A percentile compares a stretch with the other conserved stretches of the same genome.
phyloP scores from a whole-genome alignment of 1,140 invertebrate species.

The Listronotus oregonensis region DNA sequence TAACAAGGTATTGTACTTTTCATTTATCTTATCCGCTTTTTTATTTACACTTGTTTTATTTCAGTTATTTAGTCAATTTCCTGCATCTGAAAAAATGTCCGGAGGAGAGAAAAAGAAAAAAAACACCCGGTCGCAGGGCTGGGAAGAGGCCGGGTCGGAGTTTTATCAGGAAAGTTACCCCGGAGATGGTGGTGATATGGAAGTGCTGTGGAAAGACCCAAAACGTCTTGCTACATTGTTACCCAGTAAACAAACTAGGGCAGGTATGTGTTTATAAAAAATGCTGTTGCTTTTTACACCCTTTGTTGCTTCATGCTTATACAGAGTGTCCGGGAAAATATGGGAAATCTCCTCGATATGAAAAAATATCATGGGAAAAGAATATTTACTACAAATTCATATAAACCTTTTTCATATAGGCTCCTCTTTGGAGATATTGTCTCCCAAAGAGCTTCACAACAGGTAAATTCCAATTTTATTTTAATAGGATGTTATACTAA shows the following conservation, averaged over 20 bases:
- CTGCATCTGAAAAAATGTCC: constrained; percentile 57
- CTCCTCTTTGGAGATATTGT: no score
- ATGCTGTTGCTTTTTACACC: no score
- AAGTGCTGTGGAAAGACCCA: constrained; percentile 69
- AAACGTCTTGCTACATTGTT: constrained; percentile 74
- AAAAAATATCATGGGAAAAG: no score
- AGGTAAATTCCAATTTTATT: no score
- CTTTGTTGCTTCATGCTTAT: no score
- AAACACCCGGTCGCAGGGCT: constrained; percentile 64
- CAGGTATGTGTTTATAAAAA: constrained; percentile 42
- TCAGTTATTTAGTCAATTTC: no score
- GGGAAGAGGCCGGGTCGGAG: constrained; percentile 84
- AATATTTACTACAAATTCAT: no score
- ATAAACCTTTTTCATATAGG: no score
- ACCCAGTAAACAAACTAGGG: constrained; percentile 76
- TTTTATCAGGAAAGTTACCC: constrained; percentile 87
- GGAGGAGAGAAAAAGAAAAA: constrained; percentile 64
- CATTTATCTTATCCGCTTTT: constrained; percentile 2
- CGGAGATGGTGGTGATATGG: constrained; percentile 68
- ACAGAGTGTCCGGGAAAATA: no score
- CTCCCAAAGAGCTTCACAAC: no score
- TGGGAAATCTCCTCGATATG: no score
- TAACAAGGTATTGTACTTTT: not conserved
- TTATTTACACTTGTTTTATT: not conserved
- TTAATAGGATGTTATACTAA: no score